Base-by-base conservation (phyloP, 1,140 invertebrate species). In the Cyclargus thomasi region DNA sequence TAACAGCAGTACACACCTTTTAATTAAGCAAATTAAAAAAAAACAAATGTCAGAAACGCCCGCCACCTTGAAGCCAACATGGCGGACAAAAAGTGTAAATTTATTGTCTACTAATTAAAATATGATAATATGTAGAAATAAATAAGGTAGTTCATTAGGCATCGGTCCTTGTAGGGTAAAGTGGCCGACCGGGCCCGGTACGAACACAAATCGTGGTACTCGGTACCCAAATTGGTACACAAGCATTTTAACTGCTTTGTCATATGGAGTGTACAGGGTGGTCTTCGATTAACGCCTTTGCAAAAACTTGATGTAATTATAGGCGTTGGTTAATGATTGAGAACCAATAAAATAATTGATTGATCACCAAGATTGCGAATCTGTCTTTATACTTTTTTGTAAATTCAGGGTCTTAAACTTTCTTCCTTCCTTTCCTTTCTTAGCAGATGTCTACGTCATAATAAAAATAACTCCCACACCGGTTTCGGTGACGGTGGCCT, bases 211-310 rank as follows among this genome's bases (percentile, higher is more conserved):
- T 79, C 73, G 69, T 76, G 69, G 53, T 67, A 67, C 67, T 71
- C 29, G 29, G 5, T 64, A 57, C 29, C 76, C 74, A 70, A 78
- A 76, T 74, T 78, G 74, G 72, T 71, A 47, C 67, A 69, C 62
- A 76, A 76, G 70, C 67, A 78, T 78, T 78, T 78, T 74, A 78
- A 78, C 74, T 72, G 68, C 68, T 65, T 55, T 73, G 72, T 74
- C 70, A 73, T 74, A 71, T 73, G 68, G 67, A 73, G 63, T 35
- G 16, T 55, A 73, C 59, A 70, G 68, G 35, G 23, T 68, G 71
- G 35, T 68, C 29, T 65, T 36, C 18, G 11, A 62, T 11, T 23
- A 59, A 18, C 10, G 39, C 23, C 2, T 2, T 29, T 29, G 23
- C 6, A 29, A 2, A 29, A 29, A 29, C 23, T 29, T 6, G 8